Evolutionary conservation across 2,888 invertebrate genomes (phyloP).

Genomic region (Stramonita haemastoma): DNA sequence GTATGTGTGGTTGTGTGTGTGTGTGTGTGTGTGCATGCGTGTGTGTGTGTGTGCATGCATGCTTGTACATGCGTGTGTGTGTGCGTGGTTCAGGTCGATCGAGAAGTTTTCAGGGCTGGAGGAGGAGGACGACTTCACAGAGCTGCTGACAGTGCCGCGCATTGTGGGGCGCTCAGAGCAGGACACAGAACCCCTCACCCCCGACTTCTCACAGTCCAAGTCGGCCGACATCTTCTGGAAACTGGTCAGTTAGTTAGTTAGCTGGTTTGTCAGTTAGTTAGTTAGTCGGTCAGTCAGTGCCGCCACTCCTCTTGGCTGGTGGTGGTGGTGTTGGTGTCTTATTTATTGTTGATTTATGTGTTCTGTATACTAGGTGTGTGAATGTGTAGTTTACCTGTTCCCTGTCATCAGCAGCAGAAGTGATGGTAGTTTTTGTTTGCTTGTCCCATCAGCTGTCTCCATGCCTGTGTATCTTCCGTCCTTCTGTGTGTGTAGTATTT

Average conservation of each 20-base stretch:
- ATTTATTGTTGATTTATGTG: background rate
- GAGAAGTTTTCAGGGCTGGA: slow-evolving; percentile 82
- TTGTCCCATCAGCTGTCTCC: no score
- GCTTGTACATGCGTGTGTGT: background rate
- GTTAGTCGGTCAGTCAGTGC: no score
- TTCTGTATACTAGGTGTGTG: background rate
- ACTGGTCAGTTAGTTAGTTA: no score
- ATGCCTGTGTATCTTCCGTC: no score
- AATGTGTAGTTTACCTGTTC: no score
- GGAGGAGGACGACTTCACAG: slow-evolving; percentile 81
- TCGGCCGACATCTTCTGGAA: slow-evolving; percentile 93
- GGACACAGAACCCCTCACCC: slow-evolving; percentile 90
- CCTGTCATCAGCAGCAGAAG: no score
- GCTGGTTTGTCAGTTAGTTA: no score
- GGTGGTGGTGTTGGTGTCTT: background rate
- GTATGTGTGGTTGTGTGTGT: no score
- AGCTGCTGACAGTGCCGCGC: slow-evolving; percentile 86
- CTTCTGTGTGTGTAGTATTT: no score
- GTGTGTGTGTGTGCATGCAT: background rate
- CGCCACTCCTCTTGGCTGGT: background rate
- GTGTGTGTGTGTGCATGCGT: no score
- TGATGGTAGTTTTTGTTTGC: no score
- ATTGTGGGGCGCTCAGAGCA: slow-evolving; percentile 89
- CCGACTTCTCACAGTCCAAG: slow-evolving; percentile 91
- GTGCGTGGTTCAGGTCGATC: slow-evolving; percentile 78